Evolutionary conservation across 2,888 invertebrate genomes (phyloP), one percentile per base, ranked within the genome.

Genomic region (Doris montereyensis): DNA sequence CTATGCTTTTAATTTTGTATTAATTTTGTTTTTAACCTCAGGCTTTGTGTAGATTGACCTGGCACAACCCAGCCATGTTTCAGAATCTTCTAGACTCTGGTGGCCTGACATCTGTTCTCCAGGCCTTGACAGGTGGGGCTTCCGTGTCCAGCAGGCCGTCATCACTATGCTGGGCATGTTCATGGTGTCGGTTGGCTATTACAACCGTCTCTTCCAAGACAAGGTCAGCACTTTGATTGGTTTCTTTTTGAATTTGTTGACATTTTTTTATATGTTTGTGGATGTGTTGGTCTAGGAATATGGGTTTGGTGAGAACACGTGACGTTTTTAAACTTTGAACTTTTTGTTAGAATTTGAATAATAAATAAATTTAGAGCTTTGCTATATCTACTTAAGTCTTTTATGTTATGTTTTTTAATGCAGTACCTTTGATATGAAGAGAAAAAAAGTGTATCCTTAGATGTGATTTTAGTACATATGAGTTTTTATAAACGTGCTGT

Each of bases 51-150:
- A 83, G 90, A 26, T 85, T 91, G 34, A 89, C 91, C 0, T 86
- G 86, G 74, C 89, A 90, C 79, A 88, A 86, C 32, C 85, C 88
- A 5, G 79, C 83, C 34, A 87, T 91, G 68, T 90, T 91, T 82
- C 90, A 90, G 82, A 89, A 86, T 78, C 88, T 91, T 3, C 86
- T 91, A 32, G 91, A 91, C 80, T 90, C 91, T 34, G 90, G 89
- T 1, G 91, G 91, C 5, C 81, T 90, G 57, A 86, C 88, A 2
- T 86, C 88, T 5, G 83, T 91, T 10, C 82, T 90, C 68, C 86
- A 87, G 17, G 88, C 90, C 0, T 83, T 91, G 70, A 87, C 88
- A 3, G 84, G 87, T 72, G 89, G 89, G 26, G 88, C 90, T 62
- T 86, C 86, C 2, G 89, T 8, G 87, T 91, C 21, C 91, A 91